Evolutionary conservation across 2,797 vertebrate species (phyloP).

Genomic region (Alectoris magna): DNA sequence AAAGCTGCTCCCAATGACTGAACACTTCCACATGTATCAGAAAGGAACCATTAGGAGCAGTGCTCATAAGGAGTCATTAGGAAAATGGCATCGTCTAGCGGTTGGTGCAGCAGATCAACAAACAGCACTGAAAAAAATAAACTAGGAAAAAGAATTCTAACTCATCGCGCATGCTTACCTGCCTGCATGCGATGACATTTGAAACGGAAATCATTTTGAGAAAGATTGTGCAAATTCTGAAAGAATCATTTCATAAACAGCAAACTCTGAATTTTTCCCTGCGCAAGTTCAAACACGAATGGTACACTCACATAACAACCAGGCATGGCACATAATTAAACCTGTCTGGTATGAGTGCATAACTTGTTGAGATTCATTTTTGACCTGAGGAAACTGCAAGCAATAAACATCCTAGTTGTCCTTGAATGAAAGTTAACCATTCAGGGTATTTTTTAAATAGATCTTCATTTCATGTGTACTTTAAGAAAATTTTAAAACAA

Average conservation of each 20-base stretch:
- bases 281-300: not conserved
- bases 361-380: constrained; percentile 15
- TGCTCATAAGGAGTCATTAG: not conserved
- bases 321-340: constrained; percentile 47
- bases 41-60: not conserved
- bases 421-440: not conserved
- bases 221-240: not conserved
- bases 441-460: not conserved
- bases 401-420: not conserved
- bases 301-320: constrained; percentile 46
- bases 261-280: not conserved
- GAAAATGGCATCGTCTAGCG: not conserved
- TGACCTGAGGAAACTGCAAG: not conserved
- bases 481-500: not conserved
- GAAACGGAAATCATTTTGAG: not conserved
- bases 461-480: not conserved
- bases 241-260: not conserved
- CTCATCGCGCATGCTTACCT: not conserved
- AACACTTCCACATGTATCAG: not conserved
- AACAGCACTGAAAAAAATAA: not conserved
- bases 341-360: not conserved
- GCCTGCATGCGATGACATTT: not conserved
- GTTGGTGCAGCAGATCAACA: not conserved
- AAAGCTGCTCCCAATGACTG: not conserved
- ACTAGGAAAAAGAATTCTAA: not conserved